Percentiles rank a stretch among this genome's conserved stretches.
These are phyloP conservation scores for Harpagoxenus sublaevis DNA, from an alignment of 2,888 invertebrate genomes.

Conservation along the genomic window DNA sequence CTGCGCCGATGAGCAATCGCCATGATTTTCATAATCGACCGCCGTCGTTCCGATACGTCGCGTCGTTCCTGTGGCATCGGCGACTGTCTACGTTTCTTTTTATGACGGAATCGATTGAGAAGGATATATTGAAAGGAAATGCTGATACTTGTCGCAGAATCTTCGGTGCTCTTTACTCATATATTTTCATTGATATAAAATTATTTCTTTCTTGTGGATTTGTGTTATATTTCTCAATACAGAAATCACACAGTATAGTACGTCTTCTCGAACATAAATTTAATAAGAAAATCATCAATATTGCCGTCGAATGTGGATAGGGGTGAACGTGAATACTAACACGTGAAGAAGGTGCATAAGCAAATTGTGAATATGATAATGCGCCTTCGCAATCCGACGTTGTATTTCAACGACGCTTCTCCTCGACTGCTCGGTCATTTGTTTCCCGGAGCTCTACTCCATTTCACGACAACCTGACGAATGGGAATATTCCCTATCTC, in stretches of 20 bases:
- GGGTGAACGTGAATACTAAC: neutral
- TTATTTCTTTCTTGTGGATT: neutral
- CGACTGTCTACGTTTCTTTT: neutral
- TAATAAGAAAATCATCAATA: neutral
- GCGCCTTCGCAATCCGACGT: constrained; percentile 83
- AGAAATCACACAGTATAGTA: neutral
- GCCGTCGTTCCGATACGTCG: neutral
- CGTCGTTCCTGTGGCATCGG: neutral
- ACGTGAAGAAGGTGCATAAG: constrained; percentile 49
- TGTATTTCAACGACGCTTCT: constrained; percentile 84
- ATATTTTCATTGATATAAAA: neutral
- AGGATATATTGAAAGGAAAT: neutral
- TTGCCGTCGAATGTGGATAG: neutral
- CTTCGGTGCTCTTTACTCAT: neutral
- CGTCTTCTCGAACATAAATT: neutral
- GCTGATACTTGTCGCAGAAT: neutral
- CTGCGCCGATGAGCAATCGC: constrained; percentile 14
- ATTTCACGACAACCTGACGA: constrained; percentile 79
- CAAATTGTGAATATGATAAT: constrained; percentile 84
- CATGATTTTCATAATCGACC: constrained; percentile 51
- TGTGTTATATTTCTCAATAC: neutral
- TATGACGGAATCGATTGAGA: neutral
- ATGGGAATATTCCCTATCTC: constrained; percentile 79
- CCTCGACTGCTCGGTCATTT: constrained; percentile 83
- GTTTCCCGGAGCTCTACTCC: constrained; percentile 79